Percentiles rank a stretch among this genome's conserved stretches.
These are phyloP conservation scores for Cheilosia urbana DNA, from an alignment of 2,888 invertebrate genomes.

Conservation along the genomic window DNA sequence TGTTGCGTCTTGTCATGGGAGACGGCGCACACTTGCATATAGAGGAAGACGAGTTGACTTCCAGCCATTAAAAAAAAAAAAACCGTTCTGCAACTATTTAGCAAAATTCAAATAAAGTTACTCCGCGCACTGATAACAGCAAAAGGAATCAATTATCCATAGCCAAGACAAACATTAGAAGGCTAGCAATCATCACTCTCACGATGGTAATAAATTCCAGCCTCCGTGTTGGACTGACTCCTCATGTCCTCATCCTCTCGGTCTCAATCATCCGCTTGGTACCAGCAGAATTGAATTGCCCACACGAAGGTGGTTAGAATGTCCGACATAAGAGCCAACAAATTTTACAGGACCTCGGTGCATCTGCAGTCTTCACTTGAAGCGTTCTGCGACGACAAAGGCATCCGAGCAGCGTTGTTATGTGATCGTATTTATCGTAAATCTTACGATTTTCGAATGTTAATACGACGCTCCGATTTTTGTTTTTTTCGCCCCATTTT, in stretches of 20 bases:
- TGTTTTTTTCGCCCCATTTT: too few relatives aligned
- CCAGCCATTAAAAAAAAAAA: neutral
- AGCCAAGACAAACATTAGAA: conserved; percentile 48
- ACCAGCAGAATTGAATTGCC: conserved; percentile 65
- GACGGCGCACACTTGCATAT: conserved; percentile 49
- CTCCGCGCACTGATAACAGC: conserved; percentile 51
- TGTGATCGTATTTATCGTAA: too few relatives aligned
- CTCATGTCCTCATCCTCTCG: neutral
- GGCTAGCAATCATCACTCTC: conserved; percentile 34
- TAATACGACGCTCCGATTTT: too few relatives aligned
- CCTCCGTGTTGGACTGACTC: conserved; percentile 7
- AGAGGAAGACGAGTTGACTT: neutral
- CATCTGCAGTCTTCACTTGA: conserved; percentile 30
- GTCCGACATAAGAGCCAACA: conserved; percentile 72
- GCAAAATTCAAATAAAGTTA: conserved; percentile 66
- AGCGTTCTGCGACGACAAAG: conserved; percentile 26
- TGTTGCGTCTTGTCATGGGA: conserved; percentile 74
- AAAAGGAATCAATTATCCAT: conserved; percentile 72
- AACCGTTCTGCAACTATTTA: conserved; percentile 10
- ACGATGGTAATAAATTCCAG: conserved; percentile 46
- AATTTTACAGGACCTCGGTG: conserved; percentile 67
- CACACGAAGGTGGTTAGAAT: conserved; percentile 74
- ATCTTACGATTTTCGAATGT: too few relatives aligned
- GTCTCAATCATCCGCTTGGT: conserved; percentile 45
- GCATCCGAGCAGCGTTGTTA: too few relatives aligned